Conservation (phyloP, 2,113 vertebrate genomes). For the Sphaerodactylus townsendi region DNA sequence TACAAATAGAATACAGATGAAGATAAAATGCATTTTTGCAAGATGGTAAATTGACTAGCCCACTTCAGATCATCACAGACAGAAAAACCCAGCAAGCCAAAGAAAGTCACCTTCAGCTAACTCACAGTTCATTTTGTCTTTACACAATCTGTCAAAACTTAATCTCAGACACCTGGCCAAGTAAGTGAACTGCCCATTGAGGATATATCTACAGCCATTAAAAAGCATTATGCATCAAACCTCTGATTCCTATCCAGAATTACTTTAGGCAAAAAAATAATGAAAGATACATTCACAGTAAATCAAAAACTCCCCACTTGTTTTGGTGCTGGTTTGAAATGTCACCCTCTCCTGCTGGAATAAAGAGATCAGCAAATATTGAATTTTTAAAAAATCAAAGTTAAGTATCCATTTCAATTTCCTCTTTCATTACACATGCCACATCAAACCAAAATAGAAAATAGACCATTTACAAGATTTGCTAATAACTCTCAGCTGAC, state of each 20-base stretch:
- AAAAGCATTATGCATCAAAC: neutral
- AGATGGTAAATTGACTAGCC: neutral
- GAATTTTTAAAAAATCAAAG: slow-evolving; percentile 24
- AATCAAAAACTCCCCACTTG: neutral
- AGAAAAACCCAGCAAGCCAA: too few species aligned
- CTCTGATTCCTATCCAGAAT: neutral
- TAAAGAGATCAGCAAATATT: slow-evolving; percentile 41
- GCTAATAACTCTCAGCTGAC: slow-evolving; percentile 11
- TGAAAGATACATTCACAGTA: slow-evolving; percentile 1
- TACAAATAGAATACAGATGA: neutral
- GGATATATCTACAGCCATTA: neutral
- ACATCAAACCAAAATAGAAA: neutral
- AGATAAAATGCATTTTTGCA: neutral
- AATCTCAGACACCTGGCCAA: neutral
- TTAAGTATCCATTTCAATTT: slow-evolving; percentile 46
- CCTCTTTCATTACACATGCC: slow-evolving; percentile 30
- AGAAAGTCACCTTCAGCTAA: neutral
- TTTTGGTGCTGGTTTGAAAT: slow-evolving; percentile 32
- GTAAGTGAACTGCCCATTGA: slow-evolving; percentile 18
- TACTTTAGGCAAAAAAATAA: neutral
- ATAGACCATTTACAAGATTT: slow-evolving; percentile 7
- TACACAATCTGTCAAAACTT: neutral
- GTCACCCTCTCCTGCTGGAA: slow-evolving; percentile 32
- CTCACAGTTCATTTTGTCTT: neutral
- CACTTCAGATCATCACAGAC: too few species aligned